Conservation (phyloP, 2,113 vertebrate genomes). For the rabbit (Oryctolagus cuniculus) region mOryCun1.1 NC_091445.1:51652001-51652500, state of each 20-base stretch:
- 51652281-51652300: conserved; percentile 63
- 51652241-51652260: conserved; percentile 73
- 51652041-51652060: not conserved
- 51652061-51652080: not conserved
- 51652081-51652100: not conserved
- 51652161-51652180: conserved; percentile 58
- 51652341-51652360: conserved; percentile 81
- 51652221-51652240: conserved; percentile 61
- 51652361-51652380: conserved; percentile 69
- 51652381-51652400: conserved; percentile 80
- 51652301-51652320: conserved; percentile 76
- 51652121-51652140: not conserved
- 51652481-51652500: conserved; percentile 72
- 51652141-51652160: not conserved
- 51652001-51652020: not conserved
- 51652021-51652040: not conserved
- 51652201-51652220: conserved; percentile 71
- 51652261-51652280: conserved; percentile 33
- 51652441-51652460: conserved; percentile 78
- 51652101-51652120: not conserved
- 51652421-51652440: conserved; percentile 82
- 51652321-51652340: conserved; percentile 78
- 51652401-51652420: conserved; percentile 80
- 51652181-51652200: not conserved
- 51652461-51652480: conserved; percentile 69